Percentiles rank a stretch among this genome's conserved stretches.
These are phyloP conservation scores for Drosophila pseudotakahashii DNA, from an alignment of 2,888 invertebrate genomes.

Conservation along the genomic window DNA sequence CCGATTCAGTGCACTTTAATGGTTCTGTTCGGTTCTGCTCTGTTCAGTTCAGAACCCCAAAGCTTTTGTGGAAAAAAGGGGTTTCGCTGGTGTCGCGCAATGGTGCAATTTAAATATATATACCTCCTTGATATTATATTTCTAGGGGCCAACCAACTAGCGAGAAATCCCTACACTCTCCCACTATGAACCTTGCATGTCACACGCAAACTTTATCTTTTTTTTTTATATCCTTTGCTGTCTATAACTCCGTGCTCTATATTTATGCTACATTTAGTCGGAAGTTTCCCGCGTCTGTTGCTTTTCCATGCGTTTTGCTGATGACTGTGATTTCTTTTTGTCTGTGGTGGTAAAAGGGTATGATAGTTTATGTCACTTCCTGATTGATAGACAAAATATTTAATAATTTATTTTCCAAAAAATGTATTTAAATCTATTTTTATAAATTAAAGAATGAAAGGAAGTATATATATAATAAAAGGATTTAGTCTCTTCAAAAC, in stretches of 20 bases:
- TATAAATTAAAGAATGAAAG: neutral
- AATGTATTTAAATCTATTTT: neutral
- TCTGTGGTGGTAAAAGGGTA: neutral
- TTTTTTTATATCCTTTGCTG: constrained; percentile 5
- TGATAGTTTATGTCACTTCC: constrained; percentile 2
- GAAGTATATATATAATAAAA: too few species aligned
- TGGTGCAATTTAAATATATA: constrained; percentile 55
- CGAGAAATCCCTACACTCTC: constrained; percentile 6
- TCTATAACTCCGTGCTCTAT: constrained; percentile 43
- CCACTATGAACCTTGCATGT: constrained; percentile 55
- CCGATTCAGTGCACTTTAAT: constrained; percentile 65
- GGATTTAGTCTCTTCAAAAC: too few species aligned
- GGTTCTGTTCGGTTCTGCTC: constrained; percentile 18
- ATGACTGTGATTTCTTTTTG: constrained; percentile 21
- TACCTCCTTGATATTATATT: constrained; percentile 40
- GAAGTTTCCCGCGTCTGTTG: constrained; percentile 31
- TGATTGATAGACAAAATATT: constrained; percentile 4
- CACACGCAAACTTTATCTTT: constrained; percentile 62
- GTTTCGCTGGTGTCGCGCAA: constrained; percentile 35
- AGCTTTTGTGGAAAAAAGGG: constrained; percentile 13
- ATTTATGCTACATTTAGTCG: constrained; percentile 65
- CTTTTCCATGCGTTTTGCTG: constrained; percentile 26
- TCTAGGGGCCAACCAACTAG: constrained; percentile 24
- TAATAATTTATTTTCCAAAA: neutral
- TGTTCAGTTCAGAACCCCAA: constrained; percentile 28